Evolutionary conservation across 2,888 invertebrate genomes (phyloP).

Genomic region (Mayetiola destructor): DNA sequence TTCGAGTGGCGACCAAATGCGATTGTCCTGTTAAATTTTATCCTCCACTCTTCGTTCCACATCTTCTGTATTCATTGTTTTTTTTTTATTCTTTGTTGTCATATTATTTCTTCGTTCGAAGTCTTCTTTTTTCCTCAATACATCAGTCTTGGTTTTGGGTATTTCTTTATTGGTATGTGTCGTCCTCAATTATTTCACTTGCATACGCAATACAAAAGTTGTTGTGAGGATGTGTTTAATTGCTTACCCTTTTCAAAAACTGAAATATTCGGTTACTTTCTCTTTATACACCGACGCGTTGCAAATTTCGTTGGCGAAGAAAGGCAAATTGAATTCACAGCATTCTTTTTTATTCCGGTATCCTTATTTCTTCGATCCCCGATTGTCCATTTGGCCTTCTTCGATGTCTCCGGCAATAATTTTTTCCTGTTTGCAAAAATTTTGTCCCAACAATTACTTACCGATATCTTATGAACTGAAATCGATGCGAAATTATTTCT

Average conservation of each 20-base stretch:
- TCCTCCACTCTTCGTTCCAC: background rate
- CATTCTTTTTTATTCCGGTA: no score
- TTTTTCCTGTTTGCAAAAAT: no score
- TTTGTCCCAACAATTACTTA: no score
- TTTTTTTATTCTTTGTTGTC: background rate
- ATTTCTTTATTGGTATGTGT: background rate
- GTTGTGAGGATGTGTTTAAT: constrained; percentile 10
- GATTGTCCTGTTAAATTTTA: background rate
- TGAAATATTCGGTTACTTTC: background rate
- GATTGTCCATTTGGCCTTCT: no score
- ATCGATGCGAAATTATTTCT: no score
- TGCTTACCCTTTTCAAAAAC: constrained; percentile 4
- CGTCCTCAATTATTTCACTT: constrained; percentile 8
- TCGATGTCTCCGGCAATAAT: no score
- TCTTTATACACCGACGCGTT: background rate
- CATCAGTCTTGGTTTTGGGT: background rate
- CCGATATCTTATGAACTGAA: no score
- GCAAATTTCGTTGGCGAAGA: no score
- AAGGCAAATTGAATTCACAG: no score
- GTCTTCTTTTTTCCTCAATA: background rate
- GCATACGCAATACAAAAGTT: background rate
- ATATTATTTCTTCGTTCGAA: background rate
- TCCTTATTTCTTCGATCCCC: no score
- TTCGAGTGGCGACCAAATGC: constrained; percentile 6
- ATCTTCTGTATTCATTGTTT: background rate